A percentile compares a stretch with the other conserved stretches of the same genome.
phyloP scores from a whole-genome alignment of 2,797 vertebrate species.

The Amphiprion clarkii region DNA sequence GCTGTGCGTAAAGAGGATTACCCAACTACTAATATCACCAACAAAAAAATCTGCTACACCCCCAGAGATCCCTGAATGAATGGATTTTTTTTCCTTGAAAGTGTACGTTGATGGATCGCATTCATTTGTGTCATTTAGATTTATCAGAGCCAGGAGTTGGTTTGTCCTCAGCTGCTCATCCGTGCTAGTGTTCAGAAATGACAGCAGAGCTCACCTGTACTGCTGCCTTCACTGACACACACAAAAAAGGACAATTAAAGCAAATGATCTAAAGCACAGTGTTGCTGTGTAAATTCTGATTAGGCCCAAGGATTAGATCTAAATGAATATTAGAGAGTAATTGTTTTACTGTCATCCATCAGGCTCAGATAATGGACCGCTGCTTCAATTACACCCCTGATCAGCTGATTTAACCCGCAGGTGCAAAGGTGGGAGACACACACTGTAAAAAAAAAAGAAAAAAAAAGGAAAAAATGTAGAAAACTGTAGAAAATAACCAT shows the following conservation, averaged over 20 bases:
- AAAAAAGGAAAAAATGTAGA: no score
- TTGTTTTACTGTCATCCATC: constrained; percentile 47
- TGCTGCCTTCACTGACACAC: constrained; percentile 16
- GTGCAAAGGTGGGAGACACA: constrained; percentile 36
- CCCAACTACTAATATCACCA: neutral
- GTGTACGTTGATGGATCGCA: constrained; percentile 38
- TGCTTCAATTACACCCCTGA: constrained; percentile 63
- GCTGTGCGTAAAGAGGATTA: neutral
- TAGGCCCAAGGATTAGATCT: constrained; percentile 27
- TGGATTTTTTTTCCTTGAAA: neutral
- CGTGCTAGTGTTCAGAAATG: constrained; percentile 28
- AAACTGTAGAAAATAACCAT: no score
- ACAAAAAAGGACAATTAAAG: neutral
- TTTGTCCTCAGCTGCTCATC: constrained; percentile 51
- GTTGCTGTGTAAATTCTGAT: constrained; percentile 35
- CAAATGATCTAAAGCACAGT: neutral
- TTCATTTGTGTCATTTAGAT: constrained; percentile 49
- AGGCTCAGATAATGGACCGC: constrained; percentile 54
- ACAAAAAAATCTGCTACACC: constrained; percentile 1
- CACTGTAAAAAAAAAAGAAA: no score
- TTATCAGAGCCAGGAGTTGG: constrained; percentile 7
- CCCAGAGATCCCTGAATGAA: neutral
- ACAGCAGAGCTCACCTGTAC: constrained; percentile 6
- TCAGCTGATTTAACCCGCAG: constrained; percentile 63
- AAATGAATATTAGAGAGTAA: constrained; percentile 55